These are phyloP conservation scores for Antennarius striatus DNA, from an alignment of 2,113 vertebrate genomes.

Conservation along the genomic window DNA sequence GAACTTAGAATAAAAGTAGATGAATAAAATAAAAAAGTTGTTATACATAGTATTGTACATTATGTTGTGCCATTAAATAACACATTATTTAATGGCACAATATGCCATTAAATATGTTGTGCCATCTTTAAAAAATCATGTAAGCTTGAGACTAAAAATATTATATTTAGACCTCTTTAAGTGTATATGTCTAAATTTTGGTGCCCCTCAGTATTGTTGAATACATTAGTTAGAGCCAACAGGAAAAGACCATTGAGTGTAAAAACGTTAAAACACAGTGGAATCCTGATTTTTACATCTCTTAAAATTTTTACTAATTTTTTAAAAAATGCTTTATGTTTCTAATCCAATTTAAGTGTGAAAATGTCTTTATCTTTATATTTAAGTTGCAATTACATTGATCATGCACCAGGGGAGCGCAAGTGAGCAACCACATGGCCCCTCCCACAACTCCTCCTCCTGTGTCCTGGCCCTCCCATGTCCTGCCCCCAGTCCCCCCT, in stretches of 20 bases:
- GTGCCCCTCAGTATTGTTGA: not conserved
- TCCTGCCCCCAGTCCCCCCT: slow-evolving; percentile 66
- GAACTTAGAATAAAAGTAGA: too few species aligned
- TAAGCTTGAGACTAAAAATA: not conserved
- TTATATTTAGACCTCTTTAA: not conserved
- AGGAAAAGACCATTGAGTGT: not conserved
- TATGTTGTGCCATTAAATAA: too few species aligned
- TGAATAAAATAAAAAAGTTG: too few species aligned
- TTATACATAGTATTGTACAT: too few species aligned
- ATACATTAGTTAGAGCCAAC: not conserved
- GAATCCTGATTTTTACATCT: not conserved
- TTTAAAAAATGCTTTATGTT: not conserved
- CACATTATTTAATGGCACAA: too few species aligned
- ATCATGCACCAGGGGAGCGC: slow-evolving; percentile 89
- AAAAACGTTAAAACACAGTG: not conserved
- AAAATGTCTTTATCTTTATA: not conserved
- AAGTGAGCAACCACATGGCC: slow-evolving; percentile 84
- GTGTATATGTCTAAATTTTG: not conserved
- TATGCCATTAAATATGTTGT: too few species aligned
- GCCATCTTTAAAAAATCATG: not conserved
- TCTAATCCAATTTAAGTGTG: not conserved
- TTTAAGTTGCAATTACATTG: slow-evolving; percentile 60
- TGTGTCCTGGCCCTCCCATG: slow-evolving; percentile 67
- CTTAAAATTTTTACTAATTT: not conserved
- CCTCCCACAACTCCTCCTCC: slow-evolving; percentile 74